phyloP scores from a whole-genome alignment of 2,888 invertebrate species.

The Epinotia ramella region DNA sequence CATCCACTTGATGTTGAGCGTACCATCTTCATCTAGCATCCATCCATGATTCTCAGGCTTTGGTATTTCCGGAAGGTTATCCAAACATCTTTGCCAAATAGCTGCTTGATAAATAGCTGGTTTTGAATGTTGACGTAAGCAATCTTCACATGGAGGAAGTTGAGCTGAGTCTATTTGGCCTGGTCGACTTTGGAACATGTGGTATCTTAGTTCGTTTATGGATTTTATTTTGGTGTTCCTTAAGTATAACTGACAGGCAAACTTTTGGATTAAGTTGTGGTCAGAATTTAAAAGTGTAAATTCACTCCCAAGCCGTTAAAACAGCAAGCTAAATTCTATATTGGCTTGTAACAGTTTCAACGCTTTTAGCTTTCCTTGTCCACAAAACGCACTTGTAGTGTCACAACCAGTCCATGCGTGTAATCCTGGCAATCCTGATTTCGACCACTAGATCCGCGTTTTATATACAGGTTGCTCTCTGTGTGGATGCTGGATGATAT shows the following conservation, averaged over 20 bases:
- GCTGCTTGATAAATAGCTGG: background rate
- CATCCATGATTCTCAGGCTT: background rate
- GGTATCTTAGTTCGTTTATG: background rate
- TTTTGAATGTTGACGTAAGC: background rate
- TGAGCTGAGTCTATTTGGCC: background rate
- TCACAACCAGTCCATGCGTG: too few species aligned
- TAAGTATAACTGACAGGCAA: background rate
- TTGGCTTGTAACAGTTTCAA: background rate
- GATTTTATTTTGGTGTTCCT: background rate
- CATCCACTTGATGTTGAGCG: background rate
- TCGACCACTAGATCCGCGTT: too few species aligned
- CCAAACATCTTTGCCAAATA: background rate
- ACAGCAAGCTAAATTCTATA: background rate
- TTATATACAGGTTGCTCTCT: too few species aligned
- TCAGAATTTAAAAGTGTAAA: background rate
- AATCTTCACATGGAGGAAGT: background rate
- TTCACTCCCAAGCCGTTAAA: constrained; percentile 4
- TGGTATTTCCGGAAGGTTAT: background rate
- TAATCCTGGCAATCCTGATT: too few species aligned
- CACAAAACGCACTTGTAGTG: too few species aligned
- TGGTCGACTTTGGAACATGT: background rate
- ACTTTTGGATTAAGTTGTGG: background rate
- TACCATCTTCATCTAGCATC: background rate
- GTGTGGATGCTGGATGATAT: too few species aligned
- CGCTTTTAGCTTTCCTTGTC: background rate